These are phyloP conservation scores for Sminthurides aquaticus DNA, from an alignment of 2,888 invertebrate genomes.

Conservation along the genomic window DNA sequence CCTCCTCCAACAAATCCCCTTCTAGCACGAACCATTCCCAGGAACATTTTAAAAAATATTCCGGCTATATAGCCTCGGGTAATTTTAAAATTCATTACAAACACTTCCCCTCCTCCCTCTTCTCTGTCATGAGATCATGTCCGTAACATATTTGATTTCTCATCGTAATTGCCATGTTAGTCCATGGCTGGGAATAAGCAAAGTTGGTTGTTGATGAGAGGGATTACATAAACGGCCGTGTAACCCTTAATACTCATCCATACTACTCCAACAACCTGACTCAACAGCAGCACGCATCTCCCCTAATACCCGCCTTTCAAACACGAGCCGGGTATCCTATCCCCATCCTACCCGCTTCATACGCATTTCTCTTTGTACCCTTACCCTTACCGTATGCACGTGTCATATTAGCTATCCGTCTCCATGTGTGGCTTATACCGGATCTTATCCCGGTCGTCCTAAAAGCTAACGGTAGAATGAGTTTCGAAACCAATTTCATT, in stretches of 20 bases:
- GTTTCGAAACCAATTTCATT: constrained; percentile 3
- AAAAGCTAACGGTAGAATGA: constrained; percentile 1
- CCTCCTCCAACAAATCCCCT: too few species aligned
- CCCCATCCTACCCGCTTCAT: too few species aligned
- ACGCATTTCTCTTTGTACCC: too few species aligned
- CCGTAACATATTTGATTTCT: not conserved
- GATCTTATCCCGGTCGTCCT: too few species aligned
- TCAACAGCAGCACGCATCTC: not conserved
- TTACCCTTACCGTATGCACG: too few species aligned
- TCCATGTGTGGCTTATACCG: too few species aligned
- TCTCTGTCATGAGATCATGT: not conserved
- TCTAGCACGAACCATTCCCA: too few species aligned
- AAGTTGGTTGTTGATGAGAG: not conserved
- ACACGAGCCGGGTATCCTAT: too few species aligned
- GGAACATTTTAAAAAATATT: not conserved
- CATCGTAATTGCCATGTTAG: not conserved
- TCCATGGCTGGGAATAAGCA: not conserved
- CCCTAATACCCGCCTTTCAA: not conserved
- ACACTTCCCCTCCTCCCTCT: constrained; percentile 2
- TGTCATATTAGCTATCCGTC: too few species aligned
- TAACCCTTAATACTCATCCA: too few species aligned
- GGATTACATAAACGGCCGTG: not conserved
- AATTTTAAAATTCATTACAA: constrained; percentile 6
- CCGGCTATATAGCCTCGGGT: not conserved
- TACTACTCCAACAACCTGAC: too few species aligned